These are phyloP conservation scores for Steinernema hermaphroditum DNA, from an alignment of 2,888 invertebrate genomes.

Conservation along the genomic window DNA sequence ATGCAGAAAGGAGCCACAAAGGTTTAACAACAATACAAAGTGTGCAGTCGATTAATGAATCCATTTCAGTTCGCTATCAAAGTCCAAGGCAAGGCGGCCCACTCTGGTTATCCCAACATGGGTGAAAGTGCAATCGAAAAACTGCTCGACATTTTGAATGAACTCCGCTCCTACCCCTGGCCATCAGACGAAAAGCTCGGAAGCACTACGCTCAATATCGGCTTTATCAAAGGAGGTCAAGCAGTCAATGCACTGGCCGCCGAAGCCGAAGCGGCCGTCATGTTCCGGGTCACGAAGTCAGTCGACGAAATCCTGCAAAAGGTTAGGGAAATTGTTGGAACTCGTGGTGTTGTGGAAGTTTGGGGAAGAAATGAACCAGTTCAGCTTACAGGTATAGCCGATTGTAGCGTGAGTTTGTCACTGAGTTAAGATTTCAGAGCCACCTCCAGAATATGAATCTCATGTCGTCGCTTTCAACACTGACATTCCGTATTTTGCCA, in stretches of 20 bases:
- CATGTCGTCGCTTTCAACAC: slow-evolving; percentile 57
- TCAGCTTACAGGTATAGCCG: slow-evolving; percentile 34
- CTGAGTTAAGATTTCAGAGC: slow-evolving; percentile 34
- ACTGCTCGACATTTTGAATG: slow-evolving; percentile 55
- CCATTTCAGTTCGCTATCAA: slow-evolving; percentile 34
- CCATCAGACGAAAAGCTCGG: slow-evolving; percentile 48
- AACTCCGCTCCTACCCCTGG: slow-evolving; percentile 53
- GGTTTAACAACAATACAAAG: slow-evolving; percentile 37
- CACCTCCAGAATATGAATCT: slow-evolving; percentile 39
- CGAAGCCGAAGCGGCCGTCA: slow-evolving; percentile 48
- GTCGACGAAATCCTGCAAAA: slow-evolving; percentile 29
- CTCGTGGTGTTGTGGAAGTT: slow-evolving; percentile 34
- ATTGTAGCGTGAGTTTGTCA: not conserved
- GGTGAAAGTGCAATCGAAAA: slow-evolving; percentile 60
- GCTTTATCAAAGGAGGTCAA: slow-evolving; percentile 59
- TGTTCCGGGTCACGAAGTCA: slow-evolving; percentile 39
- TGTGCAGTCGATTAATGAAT: not conserved
- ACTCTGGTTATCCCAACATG: slow-evolving; percentile 55
- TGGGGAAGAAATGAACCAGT: slow-evolving; percentile 44
- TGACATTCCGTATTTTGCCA: slow-evolving; percentile 56
- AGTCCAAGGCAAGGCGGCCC: slow-evolving; percentile 40
- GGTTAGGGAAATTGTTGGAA: slow-evolving; percentile 33
- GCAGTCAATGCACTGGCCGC: slow-evolving; percentile 62
- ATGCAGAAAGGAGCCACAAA: slow-evolving; percentile 64
- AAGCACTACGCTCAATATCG: slow-evolving; percentile 61